phyloP scores from a whole-genome alignment of 1,140 invertebrate species.

The Aphelinus certus region DNA sequence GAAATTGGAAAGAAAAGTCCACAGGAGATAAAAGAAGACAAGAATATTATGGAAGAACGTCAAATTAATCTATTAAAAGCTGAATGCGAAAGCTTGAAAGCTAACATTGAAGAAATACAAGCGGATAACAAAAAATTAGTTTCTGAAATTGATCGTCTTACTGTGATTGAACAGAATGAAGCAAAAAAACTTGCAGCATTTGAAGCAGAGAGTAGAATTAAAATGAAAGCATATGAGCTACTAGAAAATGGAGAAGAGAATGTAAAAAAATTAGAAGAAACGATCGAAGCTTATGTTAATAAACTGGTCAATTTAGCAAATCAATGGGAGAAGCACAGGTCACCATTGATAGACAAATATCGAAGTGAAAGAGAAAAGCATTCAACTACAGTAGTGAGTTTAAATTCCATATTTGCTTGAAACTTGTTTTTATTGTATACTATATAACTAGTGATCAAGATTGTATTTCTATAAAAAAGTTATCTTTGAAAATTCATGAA shows the following conservation, averaged over 20 bases:
- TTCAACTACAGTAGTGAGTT: conserved; percentile 70
- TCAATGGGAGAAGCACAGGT: conserved; percentile 77
- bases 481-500: neutral
- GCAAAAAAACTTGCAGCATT: conserved; percentile 59
- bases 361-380: conserved; percentile 68
- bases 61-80: conserved; percentile 50
- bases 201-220: conserved; percentile 66
- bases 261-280: conserved; percentile 70
- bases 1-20: conserved; percentile 25
- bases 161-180: conserved; percentile 54
- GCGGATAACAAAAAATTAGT: conserved; percentile 57
- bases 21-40: conserved; percentile 22
- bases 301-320: conserved; percentile 71
- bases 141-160: conserved; percentile 55
- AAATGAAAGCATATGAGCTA: conserved; percentile 72
- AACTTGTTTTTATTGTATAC: no score
- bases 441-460: no score
- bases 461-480: conserved; percentile 25
- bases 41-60: conserved; percentile 10
- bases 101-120: conserved; percentile 56
- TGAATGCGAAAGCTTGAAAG: conserved; percentile 57
- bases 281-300: conserved; percentile 71
- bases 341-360: conserved; percentile 73
- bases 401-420: neutral
- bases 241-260: conserved; percentile 73